Percentiles rank a stretch among this genome's conserved stretches.
phyloP scores from a whole-genome alignment of 2,888 invertebrate genomes.

The Dolichomitus sp. region DNA sequence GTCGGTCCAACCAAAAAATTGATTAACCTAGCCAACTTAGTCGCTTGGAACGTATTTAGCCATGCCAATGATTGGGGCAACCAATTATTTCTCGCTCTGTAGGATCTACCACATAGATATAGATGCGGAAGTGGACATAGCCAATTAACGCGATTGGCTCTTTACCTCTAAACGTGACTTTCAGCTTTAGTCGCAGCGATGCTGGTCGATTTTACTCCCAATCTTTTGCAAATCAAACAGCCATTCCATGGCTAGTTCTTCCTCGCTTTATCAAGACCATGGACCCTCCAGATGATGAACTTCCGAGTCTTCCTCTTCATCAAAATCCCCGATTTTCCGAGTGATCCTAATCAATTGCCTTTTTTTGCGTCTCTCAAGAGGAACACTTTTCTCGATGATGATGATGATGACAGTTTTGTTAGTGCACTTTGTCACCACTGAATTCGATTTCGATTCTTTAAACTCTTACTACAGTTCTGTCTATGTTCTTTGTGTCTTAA shows the following conservation, averaged over 20 bases:
- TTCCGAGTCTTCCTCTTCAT: background rate
- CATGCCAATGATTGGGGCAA: no score
- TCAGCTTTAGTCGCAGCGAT: background rate
- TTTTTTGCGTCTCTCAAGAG: background rate
- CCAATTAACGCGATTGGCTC: background rate
- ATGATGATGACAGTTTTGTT: background rate
- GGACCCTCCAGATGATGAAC: background rate
- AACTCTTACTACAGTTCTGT: background rate
- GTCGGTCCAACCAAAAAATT: no score
- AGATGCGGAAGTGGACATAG: background rate
- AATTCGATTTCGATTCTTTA: background rate
- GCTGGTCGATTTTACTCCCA: background rate
- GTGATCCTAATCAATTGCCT: background rate
- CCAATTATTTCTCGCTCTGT: no score
- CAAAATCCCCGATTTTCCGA: background rate
- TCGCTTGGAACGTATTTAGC: no score
- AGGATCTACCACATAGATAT: background rate
- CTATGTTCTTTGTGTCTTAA: background rate
- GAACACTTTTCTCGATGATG: background rate
- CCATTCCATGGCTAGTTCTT: background rate
- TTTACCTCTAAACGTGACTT: conserved; percentile 7
- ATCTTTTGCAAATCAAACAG: background rate
- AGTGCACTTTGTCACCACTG: background rate
- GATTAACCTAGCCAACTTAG: no score
- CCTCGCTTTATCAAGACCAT: background rate